These are phyloP conservation scores for Pachyseris speciosa DNA, from an alignment of 64 coral and sea anemone genomes.

Conservation along the genomic window DNA sequence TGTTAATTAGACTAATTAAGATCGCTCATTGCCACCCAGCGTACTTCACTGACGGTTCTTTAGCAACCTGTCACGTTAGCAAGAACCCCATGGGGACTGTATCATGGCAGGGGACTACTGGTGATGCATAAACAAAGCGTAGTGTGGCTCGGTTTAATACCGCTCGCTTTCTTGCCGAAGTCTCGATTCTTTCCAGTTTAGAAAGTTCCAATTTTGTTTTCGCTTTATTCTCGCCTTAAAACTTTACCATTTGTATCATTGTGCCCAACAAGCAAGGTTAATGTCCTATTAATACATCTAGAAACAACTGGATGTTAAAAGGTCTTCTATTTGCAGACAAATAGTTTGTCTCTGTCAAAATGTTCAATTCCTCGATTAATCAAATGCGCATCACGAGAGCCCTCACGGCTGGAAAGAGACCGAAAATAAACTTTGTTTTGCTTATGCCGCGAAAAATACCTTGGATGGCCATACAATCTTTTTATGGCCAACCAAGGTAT, in stretches of 20 bases:
- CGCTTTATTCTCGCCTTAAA: too few species aligned
- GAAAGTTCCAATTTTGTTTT: too few species aligned
- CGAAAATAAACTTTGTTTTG: not conserved
- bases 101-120: not conserved
- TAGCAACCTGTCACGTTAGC: constrained; percentile 1
- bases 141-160: too few species aligned
- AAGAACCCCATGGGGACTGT: not conserved
- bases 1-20: constrained; percentile 77
- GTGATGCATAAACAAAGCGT: not conserved
- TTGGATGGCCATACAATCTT: not conserved
- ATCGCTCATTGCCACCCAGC: constrained; percentile 24
- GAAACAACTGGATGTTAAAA: not conserved
- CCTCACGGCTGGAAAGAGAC: not conserved
- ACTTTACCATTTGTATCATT: too few species aligned
- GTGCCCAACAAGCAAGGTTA: too few species aligned
- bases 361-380: not conserved
- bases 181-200: too few species aligned
- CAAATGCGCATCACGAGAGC: not conserved
- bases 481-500: too few species aligned
- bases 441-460: not conserved
- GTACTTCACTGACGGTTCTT: constrained; percentile 55
- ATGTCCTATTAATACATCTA: not conserved
- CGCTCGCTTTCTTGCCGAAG: too few species aligned
- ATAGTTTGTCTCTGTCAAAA: not conserved
- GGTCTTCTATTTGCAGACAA: not conserved